phyloP scores from a whole-genome alignment of 2,113 vertebrate genomes.

The Myotis davidii region DNA sequence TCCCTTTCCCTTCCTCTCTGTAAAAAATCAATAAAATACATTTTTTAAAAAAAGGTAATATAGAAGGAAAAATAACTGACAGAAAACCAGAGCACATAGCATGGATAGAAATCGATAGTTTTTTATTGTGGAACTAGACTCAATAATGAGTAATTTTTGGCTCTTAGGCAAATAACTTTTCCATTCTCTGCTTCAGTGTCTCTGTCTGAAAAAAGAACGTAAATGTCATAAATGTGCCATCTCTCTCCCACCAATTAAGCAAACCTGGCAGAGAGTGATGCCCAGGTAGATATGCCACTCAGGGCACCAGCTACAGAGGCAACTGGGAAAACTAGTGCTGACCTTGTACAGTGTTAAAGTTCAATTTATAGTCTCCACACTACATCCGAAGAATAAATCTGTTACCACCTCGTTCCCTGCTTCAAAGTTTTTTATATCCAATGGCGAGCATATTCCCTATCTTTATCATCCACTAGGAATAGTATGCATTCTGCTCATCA shows the following conservation, averaged over 20 bases:
- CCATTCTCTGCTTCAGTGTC: not conserved
- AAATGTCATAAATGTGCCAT: not conserved
- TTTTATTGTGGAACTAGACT: not conserved
- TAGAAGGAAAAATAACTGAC: not conserved
- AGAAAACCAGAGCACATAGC: not conserved
- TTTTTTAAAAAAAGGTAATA: not conserved
- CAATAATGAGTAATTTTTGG: constrained; percentile 10
- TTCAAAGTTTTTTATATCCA: not conserved
- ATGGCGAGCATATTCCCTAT: not conserved
- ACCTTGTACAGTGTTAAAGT: not conserved
- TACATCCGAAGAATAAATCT: not conserved
- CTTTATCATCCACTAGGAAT: not conserved
- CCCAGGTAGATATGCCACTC: not conserved
- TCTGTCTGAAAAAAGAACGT: not conserved
- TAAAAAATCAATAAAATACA: too few relatives aligned
- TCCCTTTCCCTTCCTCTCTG: too few relatives aligned
- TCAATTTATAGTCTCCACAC: not conserved
- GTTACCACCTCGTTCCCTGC: not conserved
- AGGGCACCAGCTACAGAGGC: not conserved
- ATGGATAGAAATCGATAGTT: constrained; percentile 4
- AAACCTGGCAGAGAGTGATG: not conserved
- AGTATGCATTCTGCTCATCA: not conserved
- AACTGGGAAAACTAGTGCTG: not conserved
- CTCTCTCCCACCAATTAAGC: not conserved
- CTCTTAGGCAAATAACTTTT: constrained; percentile 43